phyloP scores from a whole-genome alignment of 2,888 invertebrate genomes.

The Doris montereyensis region DNA sequence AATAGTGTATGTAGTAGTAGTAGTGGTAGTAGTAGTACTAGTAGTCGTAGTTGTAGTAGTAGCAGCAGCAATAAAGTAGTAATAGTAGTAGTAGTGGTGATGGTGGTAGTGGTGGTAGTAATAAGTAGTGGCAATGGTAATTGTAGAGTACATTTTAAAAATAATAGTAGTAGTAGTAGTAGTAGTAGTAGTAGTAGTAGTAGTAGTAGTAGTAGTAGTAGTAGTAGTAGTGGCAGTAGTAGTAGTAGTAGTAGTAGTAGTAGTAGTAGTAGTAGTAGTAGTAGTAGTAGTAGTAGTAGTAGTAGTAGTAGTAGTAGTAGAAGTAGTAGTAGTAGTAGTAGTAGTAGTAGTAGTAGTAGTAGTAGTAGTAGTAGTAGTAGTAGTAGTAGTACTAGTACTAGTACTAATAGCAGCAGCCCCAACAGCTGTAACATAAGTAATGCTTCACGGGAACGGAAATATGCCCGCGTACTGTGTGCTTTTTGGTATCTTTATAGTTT shows the following conservation, averaged over 20 bases:
- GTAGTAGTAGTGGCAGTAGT: neutral
- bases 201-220: neutral
- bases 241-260: neutral
- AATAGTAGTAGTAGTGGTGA: slow-evolving; percentile 8
- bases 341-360: neutral
- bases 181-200: neutral
- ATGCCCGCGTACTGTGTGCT: no score
- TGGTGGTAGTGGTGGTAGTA: slow-evolving; percentile 9
- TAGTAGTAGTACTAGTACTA: neutral
- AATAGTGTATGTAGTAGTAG: no score
- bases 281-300: neutral
- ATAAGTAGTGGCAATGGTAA: neutral
- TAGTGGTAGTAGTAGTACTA: no score
- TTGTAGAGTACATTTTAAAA: neutral
- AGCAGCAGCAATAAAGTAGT: no score
- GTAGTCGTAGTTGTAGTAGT: no score
- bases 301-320: neutral
- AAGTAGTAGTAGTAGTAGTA: neutral
- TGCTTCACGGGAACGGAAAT: neutral
- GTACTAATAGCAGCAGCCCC: neutral
- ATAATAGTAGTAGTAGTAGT: neutral
- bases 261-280: neutral
- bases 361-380: neutral
- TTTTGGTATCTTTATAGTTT: no score
- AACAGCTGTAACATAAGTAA: neutral